phyloP scores from a whole-genome alignment of 2,113 vertebrate species.

The Coregonus clupeaformis region DNA sequence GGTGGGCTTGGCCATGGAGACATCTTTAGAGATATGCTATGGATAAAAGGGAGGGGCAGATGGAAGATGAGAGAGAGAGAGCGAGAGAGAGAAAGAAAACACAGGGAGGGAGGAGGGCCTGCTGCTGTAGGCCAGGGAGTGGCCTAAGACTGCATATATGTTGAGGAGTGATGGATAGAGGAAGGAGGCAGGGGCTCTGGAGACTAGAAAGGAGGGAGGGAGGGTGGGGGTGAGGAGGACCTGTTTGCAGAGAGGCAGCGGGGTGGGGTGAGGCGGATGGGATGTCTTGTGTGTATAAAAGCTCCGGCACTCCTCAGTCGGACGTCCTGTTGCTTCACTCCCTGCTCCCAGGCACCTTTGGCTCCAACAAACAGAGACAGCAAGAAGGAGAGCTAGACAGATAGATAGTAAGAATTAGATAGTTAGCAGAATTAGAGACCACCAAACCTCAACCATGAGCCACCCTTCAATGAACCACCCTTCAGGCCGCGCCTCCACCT shows the following conservation, averaged over 20 bases:
- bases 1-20: conserved; percentile 14
- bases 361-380: conserved; percentile 13
- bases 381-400: not conserved
- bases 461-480: conserved; percentile 52
- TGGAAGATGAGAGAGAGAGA: conserved; percentile 25
- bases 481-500: conserved; percentile 71
- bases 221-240: conserved; percentile 54
- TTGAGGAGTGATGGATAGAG: conserved; percentile 58
- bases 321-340: conserved; percentile 62
- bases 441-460: conserved; percentile 70
- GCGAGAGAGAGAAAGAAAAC: not conserved
- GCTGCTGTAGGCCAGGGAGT: conserved; percentile 54
- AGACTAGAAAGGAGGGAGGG: conserved; percentile 53
- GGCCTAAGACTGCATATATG: conserved; percentile 46
- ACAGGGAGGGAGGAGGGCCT: conserved; percentile 28
- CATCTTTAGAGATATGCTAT: conserved; percentile 43
- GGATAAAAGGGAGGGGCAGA: conserved; percentile 35
- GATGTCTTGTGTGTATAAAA: conserved; percentile 72
- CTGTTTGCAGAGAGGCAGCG: conserved; percentile 1
- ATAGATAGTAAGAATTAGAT: conserved; percentile 12
- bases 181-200: conserved; percentile 42
- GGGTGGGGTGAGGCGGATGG: conserved; percentile 56
- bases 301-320: conserved; percentile 21
- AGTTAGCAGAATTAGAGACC: conserved; percentile 4
- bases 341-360: conserved; percentile 39